Evolutionary conservation across 2,797 vertebrate species (phyloP).

Genomic region (Rhabdomys pumilio): DNA sequence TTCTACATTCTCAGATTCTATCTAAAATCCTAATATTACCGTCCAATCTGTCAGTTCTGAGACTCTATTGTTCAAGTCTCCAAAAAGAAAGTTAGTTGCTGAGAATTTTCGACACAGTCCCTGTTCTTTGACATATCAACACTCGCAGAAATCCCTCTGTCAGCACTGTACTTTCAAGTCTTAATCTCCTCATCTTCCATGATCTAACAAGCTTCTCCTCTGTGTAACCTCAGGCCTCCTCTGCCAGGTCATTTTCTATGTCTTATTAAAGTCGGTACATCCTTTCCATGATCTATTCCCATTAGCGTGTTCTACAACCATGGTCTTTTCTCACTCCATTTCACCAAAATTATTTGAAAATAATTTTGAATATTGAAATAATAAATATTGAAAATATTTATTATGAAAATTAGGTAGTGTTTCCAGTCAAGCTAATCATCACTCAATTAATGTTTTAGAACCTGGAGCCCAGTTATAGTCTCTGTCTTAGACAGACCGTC

Average conservation of each 20-base stretch:
- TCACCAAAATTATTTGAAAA: neutral
- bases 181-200: constrained; percentile 31
- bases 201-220: neutral
- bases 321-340: neutral
- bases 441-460: constrained; percentile 19
- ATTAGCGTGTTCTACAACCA: neutral
- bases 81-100: neutral
- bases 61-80: neutral
- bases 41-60: neutral
- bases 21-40: neutral
- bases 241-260: neutral
- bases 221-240: neutral
- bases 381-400: too few relatives aligned
- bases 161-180: neutral
- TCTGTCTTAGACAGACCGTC: neutral
- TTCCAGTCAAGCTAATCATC: neutral
- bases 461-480: neutral
- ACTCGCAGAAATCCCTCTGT: neutral
- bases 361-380: too few relatives aligned
- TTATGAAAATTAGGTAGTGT: neutral
- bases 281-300: neutral
- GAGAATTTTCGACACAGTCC: neutral
- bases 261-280: neutral
- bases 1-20: neutral
- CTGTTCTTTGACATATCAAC: neutral